Base-by-base conservation (phyloP, 2,888 invertebrate species). In the Gandaritis pyraliata region DNA sequence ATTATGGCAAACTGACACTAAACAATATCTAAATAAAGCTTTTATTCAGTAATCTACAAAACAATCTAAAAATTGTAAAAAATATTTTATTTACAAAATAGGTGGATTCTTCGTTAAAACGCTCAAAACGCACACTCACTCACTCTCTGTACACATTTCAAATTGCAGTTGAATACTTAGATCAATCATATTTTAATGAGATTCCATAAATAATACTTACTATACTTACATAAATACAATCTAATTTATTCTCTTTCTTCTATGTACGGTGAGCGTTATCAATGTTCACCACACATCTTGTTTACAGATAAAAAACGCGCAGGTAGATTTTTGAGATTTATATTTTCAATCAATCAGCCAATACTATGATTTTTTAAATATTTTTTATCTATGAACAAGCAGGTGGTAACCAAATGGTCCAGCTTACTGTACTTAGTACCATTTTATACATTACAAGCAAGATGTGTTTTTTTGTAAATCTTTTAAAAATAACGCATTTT, bases 61-160 rank as follows among this genome's bases (percentile, higher is more conserved):
- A 80, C 76, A 58, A 75, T 78, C 76, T 83, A 83, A 76, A 79
- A 84, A 81, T 86, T 89, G 90, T 90, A 90, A 88, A 90, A 90
- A 83, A 64, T 64, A 60, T 53, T 53, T 80, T 88, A 91, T 89
- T 88, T 91, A 91, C 90, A 91, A 88, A 89, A 89, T 90, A 91
- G 91, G 91, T 92, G 91, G 91, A 90, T 87, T 89, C 85, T 92
- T 92, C 90, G 89, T 88, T 86, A 85, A 82, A 88, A 86, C 83
- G 80, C 80, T 83, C 82, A 83, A 81, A 87, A 85, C 80, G 10
- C 43, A 89, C 90, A 82, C 89, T 83, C 83, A 61, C 59, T 54
- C 81, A 83, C 83, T 79, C 76, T 82, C 51, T 61, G 77, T 80
- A 68, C 83, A 81, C 78, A 83, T 69, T 39, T 36, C 45, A 70